Evolutionary conservation across 1,140 invertebrate species (phyloP).

Genomic region (Drosophila pseudoananassae): DNA sequence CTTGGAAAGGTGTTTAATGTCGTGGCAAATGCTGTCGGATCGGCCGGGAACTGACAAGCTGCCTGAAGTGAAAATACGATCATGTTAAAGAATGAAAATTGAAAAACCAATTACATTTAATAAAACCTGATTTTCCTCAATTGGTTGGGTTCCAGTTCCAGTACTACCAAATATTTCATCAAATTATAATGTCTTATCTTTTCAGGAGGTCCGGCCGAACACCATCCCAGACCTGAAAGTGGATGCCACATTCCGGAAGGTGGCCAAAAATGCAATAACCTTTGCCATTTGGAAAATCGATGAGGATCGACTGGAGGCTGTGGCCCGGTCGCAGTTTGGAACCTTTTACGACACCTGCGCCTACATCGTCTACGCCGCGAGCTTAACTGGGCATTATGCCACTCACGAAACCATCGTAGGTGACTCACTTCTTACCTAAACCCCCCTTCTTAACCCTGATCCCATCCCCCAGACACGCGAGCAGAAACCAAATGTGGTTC

Average conservation of each 20-base stretch:
- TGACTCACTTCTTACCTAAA: conserved; percentile 14
- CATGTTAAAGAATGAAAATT: conserved; percentile 32
- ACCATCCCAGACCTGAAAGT: conserved; percentile 84
- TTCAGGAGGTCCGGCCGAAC: conserved; percentile 75
- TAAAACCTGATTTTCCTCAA: conserved; percentile 28
- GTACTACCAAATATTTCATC: neutral
- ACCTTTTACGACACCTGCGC: conserved; percentile 94
- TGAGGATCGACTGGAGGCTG: conserved; percentile 90
- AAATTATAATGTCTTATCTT: neutral
- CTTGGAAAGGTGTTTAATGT: conserved; percentile 54
- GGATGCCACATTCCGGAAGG: conserved; percentile 89
- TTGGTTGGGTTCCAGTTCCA: too few species aligned
- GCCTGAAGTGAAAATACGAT: conserved; percentile 18
- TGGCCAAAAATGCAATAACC: conserved; percentile 89
- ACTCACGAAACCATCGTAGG: conserved; percentile 89
- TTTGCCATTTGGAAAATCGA: conserved; percentile 94
- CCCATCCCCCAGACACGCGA: conserved; percentile 82
- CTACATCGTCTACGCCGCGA: conserved; percentile 93
- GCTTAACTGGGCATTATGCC: conserved; percentile 87
- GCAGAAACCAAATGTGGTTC: conserved; percentile 75
- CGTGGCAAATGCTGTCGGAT: conserved; percentile 25
- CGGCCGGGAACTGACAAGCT: conserved; percentile 22
- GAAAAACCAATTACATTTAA: conserved; percentile 23
- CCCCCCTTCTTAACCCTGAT: neutral
- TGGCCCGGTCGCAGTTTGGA: conserved; percentile 92